phyloP scores from a whole-genome alignment of 2,113 vertebrate species.

The Promerops cafer region DNA sequence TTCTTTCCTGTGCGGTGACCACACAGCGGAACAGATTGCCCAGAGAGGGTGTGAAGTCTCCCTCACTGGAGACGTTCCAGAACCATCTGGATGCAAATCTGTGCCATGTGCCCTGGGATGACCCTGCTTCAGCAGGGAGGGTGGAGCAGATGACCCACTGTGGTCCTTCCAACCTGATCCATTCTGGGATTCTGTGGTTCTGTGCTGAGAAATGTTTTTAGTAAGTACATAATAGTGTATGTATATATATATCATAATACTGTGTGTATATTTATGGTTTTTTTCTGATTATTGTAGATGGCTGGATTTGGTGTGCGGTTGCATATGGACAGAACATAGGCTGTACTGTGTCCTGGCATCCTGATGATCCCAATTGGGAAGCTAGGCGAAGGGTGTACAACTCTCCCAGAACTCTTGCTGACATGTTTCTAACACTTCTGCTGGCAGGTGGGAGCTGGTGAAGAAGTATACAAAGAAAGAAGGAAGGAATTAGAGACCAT shows the following conservation, averaged over 20 bases:
- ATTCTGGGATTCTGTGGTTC: neutral
- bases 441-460: neutral
- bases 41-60: neutral
- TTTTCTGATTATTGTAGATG: neutral
- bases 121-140: neutral
- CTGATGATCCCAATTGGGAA: rapidly evolving
- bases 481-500: neutral
- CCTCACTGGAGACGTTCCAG: neutral
- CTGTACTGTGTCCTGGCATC: neutral
- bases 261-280: neutral
- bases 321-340: neutral
- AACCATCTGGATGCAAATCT: neutral
- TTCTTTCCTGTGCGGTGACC: neutral
- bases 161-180: neutral
- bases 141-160: neutral
- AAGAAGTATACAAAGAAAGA: neutral
- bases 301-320: neutral
- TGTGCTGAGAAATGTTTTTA: neutral
- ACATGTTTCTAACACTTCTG: neutral
- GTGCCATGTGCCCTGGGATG: neutral
- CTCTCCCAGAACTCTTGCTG: neutral
- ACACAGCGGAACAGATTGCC: rapidly evolving
- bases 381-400: rapidly evolving
- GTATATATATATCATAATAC: neutral
- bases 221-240: neutral